A percentile compares a stretch with the other conserved stretches of the same genome.
Conservation (phyloP, 2,797 vertebrate species). For the Avahi laniger region DNA sequence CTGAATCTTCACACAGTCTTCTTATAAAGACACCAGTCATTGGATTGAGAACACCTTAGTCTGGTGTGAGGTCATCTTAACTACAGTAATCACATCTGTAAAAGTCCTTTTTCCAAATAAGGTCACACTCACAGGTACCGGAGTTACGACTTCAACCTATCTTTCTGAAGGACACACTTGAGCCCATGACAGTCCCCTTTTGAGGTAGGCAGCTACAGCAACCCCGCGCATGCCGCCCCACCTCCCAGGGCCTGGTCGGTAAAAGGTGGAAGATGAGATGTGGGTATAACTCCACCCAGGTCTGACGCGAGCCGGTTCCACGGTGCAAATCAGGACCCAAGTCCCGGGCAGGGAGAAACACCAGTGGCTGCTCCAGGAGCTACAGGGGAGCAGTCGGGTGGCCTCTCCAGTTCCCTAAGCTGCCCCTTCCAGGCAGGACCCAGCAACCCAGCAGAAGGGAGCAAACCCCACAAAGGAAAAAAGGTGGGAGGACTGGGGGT, state of each 20-base stretch:
- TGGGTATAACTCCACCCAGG: background rate
- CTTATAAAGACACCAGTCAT: background rate
- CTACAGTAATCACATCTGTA: background rate
- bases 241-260: accelerated
- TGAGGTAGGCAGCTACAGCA: background rate
- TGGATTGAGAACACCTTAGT: background rate
- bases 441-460: slow-evolving; percentile 25
- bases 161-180: background rate
- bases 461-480: slow-evolving; percentile 71
- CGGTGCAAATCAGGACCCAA: background rate
- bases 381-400: slow-evolving; percentile 61
- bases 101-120: background rate
- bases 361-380: slow-evolving; percentile 67
- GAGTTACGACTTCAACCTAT: accelerated
- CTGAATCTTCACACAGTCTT: background rate
- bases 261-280: background rate
- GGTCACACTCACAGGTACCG: background rate
- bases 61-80: no score
- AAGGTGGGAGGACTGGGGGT: slow-evolving; percentile 57
- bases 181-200: background rate
- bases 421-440: slow-evolving; percentile 25
- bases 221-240: no score
- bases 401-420: slow-evolving; percentile 72
- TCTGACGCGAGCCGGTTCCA: background rate
- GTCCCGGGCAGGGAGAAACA: slow-evolving; percentile 11